Evolutionary conservation across 2,888 invertebrate species (phyloP).

Genomic region (Nomada hirtipes): DNA sequence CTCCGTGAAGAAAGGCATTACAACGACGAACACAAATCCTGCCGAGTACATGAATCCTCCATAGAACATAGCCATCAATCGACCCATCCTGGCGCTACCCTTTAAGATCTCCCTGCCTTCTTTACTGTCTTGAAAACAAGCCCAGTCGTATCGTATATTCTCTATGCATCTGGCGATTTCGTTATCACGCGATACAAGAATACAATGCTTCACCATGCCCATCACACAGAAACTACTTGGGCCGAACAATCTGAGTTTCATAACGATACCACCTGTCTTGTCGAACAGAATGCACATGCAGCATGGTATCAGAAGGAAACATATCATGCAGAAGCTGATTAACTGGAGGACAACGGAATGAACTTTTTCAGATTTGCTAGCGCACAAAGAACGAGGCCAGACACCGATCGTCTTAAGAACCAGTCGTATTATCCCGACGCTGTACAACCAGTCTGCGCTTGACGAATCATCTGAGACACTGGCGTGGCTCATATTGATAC

Average conservation of each 20-base stretch:
- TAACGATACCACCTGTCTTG: constrained; percentile 55
- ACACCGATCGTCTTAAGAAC: constrained; percentile 74
- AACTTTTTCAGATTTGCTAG: constrained; percentile 40
- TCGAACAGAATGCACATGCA: constrained; percentile 70
- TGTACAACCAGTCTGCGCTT: constrained; percentile 63
- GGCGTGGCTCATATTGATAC: constrained; percentile 20
- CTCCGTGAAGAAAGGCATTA: constrained; percentile 74
- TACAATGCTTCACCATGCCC: constrained; percentile 71
- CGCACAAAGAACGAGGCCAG: constrained; percentile 69
- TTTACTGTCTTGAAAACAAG: neutral
- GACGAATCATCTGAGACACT: neutral
- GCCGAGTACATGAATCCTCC: constrained; percentile 76
- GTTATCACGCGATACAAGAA: constrained; percentile 53
- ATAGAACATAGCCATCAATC: constrained; percentile 65
- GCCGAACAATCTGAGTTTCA: constrained; percentile 71
- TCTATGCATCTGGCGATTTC: constrained; percentile 67
- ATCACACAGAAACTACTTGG: constrained; percentile 75
- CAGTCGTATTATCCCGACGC: constrained; percentile 74
- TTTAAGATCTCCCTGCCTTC: constrained; percentile 67
- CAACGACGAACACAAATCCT: constrained; percentile 75
- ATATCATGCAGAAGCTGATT: constrained; percentile 66
- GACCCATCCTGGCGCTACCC: constrained; percentile 66
- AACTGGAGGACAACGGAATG: constrained; percentile 39
- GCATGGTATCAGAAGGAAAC: constrained; percentile 73
- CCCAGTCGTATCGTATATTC: constrained; percentile 71